These are phyloP conservation scores for Rhorus exstirpatorius DNA, from an alignment of 2,888 invertebrate species.

Conservation along the genomic window DNA sequence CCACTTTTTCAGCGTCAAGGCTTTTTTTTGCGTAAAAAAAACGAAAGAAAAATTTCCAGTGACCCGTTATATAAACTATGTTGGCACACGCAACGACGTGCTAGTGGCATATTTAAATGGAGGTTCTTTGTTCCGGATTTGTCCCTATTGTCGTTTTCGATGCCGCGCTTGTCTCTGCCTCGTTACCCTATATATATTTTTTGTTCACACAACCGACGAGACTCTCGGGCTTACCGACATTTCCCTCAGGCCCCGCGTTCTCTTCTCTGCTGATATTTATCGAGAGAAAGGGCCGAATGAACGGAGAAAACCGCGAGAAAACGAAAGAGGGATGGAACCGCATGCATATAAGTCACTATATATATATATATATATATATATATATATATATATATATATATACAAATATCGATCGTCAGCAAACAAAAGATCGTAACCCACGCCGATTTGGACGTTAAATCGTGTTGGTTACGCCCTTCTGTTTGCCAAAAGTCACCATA, in stretches of 20 bases:
- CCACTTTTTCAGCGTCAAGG: too few relatives aligned
- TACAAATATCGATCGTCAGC: background rate
- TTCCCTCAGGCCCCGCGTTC: slow-evolving; percentile 54
- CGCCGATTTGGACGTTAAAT: slow-evolving; percentile 1
- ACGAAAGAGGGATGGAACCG: slow-evolving; percentile 38
- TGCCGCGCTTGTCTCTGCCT: slow-evolving; percentile 60
- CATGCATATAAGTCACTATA: background rate
- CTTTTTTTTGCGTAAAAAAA: background rate
- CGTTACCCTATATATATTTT: slow-evolving; percentile 2
- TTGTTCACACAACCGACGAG: slow-evolving; percentile 32
- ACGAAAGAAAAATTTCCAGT: slow-evolving; percentile 19
- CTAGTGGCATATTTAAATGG: slow-evolving; percentile 37
- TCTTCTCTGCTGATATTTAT: slow-evolving; percentile 57
- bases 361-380: background rate
- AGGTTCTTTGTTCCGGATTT: slow-evolving; percentile 45
- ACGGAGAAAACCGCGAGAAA: slow-evolving; percentile 32
- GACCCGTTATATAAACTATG: background rate
- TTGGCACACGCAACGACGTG: slow-evolving; percentile 8
- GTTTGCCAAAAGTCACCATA: background rate
- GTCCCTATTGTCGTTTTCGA: slow-evolving; percentile 53
- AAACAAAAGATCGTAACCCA: slow-evolving; percentile 5
- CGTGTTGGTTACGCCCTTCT: slow-evolving; percentile 14
- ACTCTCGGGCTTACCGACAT: slow-evolving; percentile 51
- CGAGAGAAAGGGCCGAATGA: slow-evolving; percentile 38
- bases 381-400: background rate